These are phyloP conservation scores for Falco berigora DNA, from an alignment of 2,797 vertebrate genomes.

Conservation along the genomic window DNA sequence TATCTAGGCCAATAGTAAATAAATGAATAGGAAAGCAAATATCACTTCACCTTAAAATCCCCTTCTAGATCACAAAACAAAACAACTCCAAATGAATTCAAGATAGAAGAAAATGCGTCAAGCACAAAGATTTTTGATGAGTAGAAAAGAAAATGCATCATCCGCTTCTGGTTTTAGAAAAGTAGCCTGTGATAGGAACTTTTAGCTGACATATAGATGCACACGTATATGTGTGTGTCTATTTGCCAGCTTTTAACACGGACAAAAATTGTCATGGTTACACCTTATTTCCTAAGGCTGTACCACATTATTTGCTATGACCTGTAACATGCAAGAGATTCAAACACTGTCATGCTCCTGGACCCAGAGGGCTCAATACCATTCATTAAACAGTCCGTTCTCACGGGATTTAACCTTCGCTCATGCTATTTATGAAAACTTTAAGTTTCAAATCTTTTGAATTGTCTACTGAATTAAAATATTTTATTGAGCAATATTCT, in stretches of 20 bases:
- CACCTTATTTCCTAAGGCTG: not conserved
- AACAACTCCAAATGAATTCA: not conserved
- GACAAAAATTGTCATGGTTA: not conserved
- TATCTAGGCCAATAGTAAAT: not conserved
- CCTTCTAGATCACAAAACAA: not conserved
- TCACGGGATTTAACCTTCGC: not conserved
- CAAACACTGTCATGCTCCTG: not conserved
- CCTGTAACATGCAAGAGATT: not conserved
- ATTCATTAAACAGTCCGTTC: not conserved
- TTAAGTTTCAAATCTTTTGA: not conserved
- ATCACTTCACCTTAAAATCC: not conserved
- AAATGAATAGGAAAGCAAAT: not conserved
- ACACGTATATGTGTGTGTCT: rapidly evolving
- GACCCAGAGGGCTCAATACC: not conserved
- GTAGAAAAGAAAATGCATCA: not conserved
- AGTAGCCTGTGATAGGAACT: not conserved
- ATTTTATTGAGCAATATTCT: not conserved
- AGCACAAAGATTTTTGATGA: not conserved
- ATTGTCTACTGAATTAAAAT: not conserved
- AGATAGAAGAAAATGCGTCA: not conserved
- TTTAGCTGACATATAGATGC: not conserved
- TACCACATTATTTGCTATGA: not conserved
- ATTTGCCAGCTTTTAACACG: not conserved
- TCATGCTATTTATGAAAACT: not conserved
- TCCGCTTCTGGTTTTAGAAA: not conserved